Base-by-base conservation (phyloP, 2,113 vertebrate genomes). In the Lepidiolamprologus cunningtoni region DNA sequence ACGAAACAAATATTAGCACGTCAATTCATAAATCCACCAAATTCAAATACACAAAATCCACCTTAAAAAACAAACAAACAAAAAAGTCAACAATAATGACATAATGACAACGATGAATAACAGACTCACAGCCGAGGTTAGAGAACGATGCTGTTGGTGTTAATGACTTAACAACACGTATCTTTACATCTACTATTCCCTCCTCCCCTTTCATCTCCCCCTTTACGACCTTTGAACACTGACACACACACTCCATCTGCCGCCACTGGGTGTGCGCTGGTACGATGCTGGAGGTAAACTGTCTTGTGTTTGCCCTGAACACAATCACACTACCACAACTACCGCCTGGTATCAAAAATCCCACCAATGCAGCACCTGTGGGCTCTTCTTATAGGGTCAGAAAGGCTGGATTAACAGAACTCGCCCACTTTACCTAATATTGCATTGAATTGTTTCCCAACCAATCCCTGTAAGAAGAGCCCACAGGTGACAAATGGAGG, bases 221-320 rank as follows among this genome's bases (percentile, higher is more conserved):
- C 19, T 45, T 57, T 42, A 37, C 19, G 26, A 81, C 33, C 42
- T 85, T 80, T 87, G 83, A 95, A 96, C 93, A 95, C 96, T 95
- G 94, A 95, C 93, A 95, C 93, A 93, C 93, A 92, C 91, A 91
- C 86, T 58, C 53, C 19, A 16, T 10, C 47, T 16, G 42, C 82
- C 81, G 79, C 8, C 45, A 12, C 21, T n/a, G 86, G 47, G 92
- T 90, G 95, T 94, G 96, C 84, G 90, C 91, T 93, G 91, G 92
- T 93, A 94, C 82, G 89, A 95, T 90, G 94, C 73, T 86, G 94
- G 95, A 96, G 94, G 96, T 96, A 95, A 96, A 95, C 90, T 11
- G 86, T 89, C 81, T 78, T 92, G 89, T 68, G 83, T 90, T 82
- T 84, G 93, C 84, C 82, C 86, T 92, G 86, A 92, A 91, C 68